phyloP scores from a whole-genome alignment of 2,888 invertebrate genomes.

The Auanema freiburgensis region DNA sequence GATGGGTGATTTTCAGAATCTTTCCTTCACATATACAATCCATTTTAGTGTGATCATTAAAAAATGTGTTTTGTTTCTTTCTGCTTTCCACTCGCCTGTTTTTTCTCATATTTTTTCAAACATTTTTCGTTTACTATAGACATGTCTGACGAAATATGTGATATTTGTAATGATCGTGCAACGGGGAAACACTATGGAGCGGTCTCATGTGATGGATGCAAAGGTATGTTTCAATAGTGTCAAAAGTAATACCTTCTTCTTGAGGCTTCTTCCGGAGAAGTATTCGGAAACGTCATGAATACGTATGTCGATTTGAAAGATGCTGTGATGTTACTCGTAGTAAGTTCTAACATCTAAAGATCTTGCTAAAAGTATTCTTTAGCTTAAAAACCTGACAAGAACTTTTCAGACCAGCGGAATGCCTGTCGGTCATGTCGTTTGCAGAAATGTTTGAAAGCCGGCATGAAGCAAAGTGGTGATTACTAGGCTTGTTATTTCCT shows the following conservation, averaged over 20 bases:
- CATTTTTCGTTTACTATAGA: too few relatives aligned
- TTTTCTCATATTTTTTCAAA: too few relatives aligned
- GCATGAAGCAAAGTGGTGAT: slow-evolving; percentile 52
- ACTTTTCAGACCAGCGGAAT: slow-evolving; percentile 52
- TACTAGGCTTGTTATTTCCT: neutral
- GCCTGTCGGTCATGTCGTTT: slow-evolving; percentile 55
- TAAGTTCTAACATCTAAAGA: slow-evolving; percentile 20
- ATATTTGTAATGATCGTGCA: slow-evolving; percentile 58
- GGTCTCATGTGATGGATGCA: slow-evolving; percentile 61
- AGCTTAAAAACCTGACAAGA: neutral
- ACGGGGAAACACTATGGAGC: slow-evolving; percentile 63
- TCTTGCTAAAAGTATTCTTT: slow-evolving; percentile 1
- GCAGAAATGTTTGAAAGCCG: slow-evolving; percentile 49
- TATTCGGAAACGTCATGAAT: slow-evolving; percentile 60
- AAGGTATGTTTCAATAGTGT: slow-evolving; percentile 33
- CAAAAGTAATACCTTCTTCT: slow-evolving; percentile 6
- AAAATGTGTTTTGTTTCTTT: too few relatives aligned
- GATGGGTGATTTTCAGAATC: too few relatives aligned
- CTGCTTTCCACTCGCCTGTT: too few relatives aligned
- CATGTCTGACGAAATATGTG: slow-evolving; percentile 48
- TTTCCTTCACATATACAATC: too few relatives aligned
- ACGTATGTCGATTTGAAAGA: slow-evolving; percentile 59
- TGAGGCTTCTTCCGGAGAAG: slow-evolving; percentile 62
- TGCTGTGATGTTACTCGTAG: slow-evolving; percentile 62
- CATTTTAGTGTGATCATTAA: too few relatives aligned